A percentile compares a stretch with the other conserved stretches of the same genome.
Evolutionary conservation across 2,797 vertebrate genomes (phyloP).

Genomic region (Tokudaia muenninki): DNA sequence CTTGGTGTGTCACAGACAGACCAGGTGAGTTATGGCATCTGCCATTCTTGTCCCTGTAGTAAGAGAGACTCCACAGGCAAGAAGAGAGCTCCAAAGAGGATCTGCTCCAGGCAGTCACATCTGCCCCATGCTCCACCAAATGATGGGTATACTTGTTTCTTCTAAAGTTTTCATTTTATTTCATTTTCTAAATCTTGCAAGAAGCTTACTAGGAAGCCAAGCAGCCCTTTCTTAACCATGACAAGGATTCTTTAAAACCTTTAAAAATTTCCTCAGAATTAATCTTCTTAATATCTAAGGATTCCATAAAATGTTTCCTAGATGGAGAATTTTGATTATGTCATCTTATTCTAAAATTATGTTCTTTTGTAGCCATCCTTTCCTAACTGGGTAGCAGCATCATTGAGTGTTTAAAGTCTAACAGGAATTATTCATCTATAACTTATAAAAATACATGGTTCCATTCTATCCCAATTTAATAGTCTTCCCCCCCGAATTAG

Average conservation of each 20-base stretch:
- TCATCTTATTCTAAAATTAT: not conserved
- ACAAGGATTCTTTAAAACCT: not conserved
- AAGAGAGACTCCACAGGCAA: not conserved
- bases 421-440: not conserved
- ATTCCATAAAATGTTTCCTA: not conserved
- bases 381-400: not conserved
- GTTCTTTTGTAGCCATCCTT: not conserved
- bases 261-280: not conserved
- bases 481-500: not conserved
- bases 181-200: not conserved
- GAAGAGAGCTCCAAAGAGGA: not conserved
- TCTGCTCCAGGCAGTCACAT: not conserved
- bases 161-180: not conserved
- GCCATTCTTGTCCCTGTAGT: not conserved
- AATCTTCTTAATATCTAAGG: not conserved
- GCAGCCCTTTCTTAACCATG: not conserved
- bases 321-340: not conserved
- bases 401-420: not conserved
- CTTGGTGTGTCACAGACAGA: not conserved
- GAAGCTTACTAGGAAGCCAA: constrained; percentile 25
- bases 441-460: not conserved
- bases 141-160: not conserved
- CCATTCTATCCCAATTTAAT: not conserved
- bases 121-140: not conserved
- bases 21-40: not conserved